phyloP scores from a whole-genome alignment of 2,888 invertebrate species.

The Netelia inedita region DNA sequence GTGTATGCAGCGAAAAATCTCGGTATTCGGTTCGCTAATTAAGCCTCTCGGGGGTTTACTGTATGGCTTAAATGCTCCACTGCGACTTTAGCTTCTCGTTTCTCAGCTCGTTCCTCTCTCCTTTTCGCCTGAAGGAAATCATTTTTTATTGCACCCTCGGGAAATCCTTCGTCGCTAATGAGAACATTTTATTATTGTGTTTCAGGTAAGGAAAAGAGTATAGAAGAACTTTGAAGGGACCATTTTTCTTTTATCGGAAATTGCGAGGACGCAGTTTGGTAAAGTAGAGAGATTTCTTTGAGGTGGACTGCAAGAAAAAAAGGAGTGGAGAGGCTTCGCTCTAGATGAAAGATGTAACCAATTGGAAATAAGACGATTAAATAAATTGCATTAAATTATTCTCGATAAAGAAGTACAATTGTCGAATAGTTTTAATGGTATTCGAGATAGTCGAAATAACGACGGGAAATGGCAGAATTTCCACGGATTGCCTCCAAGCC shows the following conservation, averaged over 20 bases:
- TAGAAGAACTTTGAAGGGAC: not conserved
- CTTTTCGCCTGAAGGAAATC: slow-evolving; percentile 25
- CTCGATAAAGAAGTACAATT: no score
- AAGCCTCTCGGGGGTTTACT: slow-evolving; percentile 67
- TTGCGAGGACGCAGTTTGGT: not conserved
- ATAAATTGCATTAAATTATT: no score
- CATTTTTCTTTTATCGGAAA: slow-evolving; percentile 10
- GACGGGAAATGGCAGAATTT: no score
- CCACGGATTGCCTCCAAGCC: no score
- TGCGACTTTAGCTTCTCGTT: slow-evolving; percentile 49
- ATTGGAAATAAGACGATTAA: no score
- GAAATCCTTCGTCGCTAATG: slow-evolving; percentile 30
- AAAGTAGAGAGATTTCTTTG: not conserved
- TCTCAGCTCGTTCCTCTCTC: slow-evolving; percentile 8
- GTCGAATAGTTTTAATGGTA: no score
- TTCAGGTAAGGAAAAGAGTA: slow-evolving; percentile 52
- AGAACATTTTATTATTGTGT: slow-evolving; percentile 50
- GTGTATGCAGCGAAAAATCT: slow-evolving; percentile 63
- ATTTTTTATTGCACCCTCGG: slow-evolving; percentile 24
- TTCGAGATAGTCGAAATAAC: no score
- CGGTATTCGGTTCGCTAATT: slow-evolving; percentile 73
- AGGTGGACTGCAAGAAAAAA: no score
- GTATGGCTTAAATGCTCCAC: slow-evolving; percentile 57
- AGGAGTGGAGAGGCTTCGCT: no score
- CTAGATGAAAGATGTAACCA: no score